Conservation (phyloP, 2,888 invertebrate species). For the Thymelicus acteon region DNA sequence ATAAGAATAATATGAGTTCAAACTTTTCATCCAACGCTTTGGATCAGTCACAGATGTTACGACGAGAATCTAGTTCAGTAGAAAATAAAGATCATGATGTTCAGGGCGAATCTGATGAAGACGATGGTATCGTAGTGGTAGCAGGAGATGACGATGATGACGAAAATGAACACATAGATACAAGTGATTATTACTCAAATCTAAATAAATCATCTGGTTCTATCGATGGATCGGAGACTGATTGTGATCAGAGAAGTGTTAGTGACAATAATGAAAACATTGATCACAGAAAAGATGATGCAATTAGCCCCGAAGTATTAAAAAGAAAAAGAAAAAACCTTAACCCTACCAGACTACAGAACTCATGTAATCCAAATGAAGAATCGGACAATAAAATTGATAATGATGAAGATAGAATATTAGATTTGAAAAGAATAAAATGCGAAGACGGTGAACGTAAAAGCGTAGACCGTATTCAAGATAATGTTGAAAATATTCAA, state of each 20-base stretch:
- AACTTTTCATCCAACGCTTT: constrained; percentile 60
- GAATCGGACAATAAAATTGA: constrained; percentile 53
- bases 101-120: constrained; percentile 88
- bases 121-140: constrained; percentile 91
- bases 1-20: constrained; percentile 76
- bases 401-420: constrained; percentile 58
- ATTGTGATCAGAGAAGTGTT: constrained; percentile 73
- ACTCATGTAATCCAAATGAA: constrained; percentile 53
- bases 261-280: constrained; percentile 71
- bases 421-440: constrained; percentile 73
- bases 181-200: constrained; percentile 75
- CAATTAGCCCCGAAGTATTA: constrained; percentile 84
- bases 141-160: constrained; percentile 91
- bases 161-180: constrained; percentile 84
- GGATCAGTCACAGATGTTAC: constrained; percentile 70
- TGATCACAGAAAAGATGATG: constrained; percentile 79
- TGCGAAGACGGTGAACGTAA: constrained; percentile 55
- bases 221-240: constrained; percentile 74
- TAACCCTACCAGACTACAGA: constrained; percentile 93
- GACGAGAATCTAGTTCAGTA: constrained; percentile 68
- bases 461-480: constrained; percentile 46
- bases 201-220: constrained; percentile 73
- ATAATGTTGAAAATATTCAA: constrained; percentile 47
- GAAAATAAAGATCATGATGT: constrained; percentile 85
- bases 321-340: constrained; percentile 95